A percentile compares a stretch with the other conserved stretches of the same genome.
These are phyloP conservation scores for Morpho achilles DNA, from an alignment of 2,888 invertebrate species.

Conservation along the genomic window DNA sequence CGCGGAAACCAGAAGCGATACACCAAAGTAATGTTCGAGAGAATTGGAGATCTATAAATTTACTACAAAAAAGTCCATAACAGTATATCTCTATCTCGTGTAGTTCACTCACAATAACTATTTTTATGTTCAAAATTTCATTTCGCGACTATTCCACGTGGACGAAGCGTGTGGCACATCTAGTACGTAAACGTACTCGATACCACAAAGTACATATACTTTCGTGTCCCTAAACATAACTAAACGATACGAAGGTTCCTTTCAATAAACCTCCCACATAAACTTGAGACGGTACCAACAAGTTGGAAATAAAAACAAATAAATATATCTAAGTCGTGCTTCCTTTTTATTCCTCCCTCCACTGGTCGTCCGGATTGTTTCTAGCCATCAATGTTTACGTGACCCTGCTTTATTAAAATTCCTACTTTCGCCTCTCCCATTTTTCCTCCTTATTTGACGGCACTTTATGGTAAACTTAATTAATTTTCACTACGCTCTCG, in stretches of 20 bases:
- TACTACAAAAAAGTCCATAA: too few species aligned
- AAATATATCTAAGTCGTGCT: slow-evolving; percentile 31
- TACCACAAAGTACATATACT: too few species aligned
- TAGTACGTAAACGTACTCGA: too few species aligned
- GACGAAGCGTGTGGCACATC: too few species aligned
- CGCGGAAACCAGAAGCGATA: too few species aligned
- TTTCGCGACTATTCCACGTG: too few species aligned
- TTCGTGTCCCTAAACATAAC: background rate
- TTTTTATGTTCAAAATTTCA: too few species aligned
- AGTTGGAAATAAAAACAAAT: slow-evolving; percentile 39
- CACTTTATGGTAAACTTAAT: slow-evolving; percentile 53
- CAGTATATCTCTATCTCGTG: too few species aligned
- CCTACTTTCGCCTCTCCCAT: slow-evolving; percentile 52
- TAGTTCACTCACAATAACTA: too few species aligned
- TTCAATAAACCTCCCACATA: slow-evolving; percentile 32
- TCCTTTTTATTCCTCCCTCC: slow-evolving; percentile 26
- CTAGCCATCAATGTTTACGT: slow-evolving; percentile 64
- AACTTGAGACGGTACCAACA: slow-evolving; percentile 23
- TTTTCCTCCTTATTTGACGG: slow-evolving; percentile 46
- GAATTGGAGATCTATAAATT: too few species aligned
- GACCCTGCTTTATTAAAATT: slow-evolving; percentile 71
- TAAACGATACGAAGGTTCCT: slow-evolving; percentile 18
- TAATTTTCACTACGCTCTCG: slow-evolving; percentile 51
- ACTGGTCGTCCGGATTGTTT: slow-evolving; percentile 31
- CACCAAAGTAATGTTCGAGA: too few species aligned